Percentiles rank a stretch among this genome's conserved stretches.
Evolutionary conservation across 2,888 invertebrate genomes (phyloP).

Genomic region (Chesias legatella): DNA sequence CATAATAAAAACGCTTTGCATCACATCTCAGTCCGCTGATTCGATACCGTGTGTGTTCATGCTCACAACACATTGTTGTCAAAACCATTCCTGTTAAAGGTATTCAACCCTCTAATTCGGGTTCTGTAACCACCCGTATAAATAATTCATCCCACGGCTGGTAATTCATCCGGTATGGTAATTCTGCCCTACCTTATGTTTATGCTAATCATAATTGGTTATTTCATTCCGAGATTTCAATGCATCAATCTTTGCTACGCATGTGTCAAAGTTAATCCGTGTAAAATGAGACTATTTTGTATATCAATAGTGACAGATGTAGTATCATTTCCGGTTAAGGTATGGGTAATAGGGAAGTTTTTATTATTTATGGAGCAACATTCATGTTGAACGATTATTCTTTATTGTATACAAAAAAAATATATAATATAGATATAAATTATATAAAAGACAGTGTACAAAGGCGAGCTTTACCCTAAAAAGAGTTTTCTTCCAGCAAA

Average conservation of each 20-base stretch:
- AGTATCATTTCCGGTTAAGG: too few relatives aligned
- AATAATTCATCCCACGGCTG: constrained; percentile 66
- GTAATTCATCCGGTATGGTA: constrained; percentile 59
- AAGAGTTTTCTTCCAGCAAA: too few relatives aligned
- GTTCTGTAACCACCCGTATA: constrained; percentile 54
- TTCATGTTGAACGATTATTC: too few relatives aligned
- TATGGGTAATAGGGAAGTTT: too few relatives aligned
- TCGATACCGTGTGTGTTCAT: not conserved
- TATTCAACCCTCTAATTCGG: constrained; percentile 53
- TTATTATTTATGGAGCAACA: too few relatives aligned
- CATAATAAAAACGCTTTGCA: too few relatives aligned
- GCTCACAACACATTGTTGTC: constrained; percentile 36
- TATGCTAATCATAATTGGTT: constrained; percentile 78
- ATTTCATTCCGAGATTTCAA: constrained; percentile 66
- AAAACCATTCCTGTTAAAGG: constrained; percentile 33
- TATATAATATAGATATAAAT: too few relatives aligned
- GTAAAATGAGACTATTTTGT: not conserved
- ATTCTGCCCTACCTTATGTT: constrained; percentile 72
- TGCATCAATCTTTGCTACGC: constrained; percentile 56
- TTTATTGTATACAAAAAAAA: too few relatives aligned
- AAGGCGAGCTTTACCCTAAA: too few relatives aligned
- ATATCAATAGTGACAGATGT: not conserved
- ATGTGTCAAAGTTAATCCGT: constrained; percentile 45
- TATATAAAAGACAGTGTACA: too few relatives aligned
- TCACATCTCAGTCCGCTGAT: too few relatives aligned